These are phyloP conservation scores for Oryzias woworae DNA, from an alignment of 2,113 vertebrate genomes.

Conservation along the genomic window DNA sequence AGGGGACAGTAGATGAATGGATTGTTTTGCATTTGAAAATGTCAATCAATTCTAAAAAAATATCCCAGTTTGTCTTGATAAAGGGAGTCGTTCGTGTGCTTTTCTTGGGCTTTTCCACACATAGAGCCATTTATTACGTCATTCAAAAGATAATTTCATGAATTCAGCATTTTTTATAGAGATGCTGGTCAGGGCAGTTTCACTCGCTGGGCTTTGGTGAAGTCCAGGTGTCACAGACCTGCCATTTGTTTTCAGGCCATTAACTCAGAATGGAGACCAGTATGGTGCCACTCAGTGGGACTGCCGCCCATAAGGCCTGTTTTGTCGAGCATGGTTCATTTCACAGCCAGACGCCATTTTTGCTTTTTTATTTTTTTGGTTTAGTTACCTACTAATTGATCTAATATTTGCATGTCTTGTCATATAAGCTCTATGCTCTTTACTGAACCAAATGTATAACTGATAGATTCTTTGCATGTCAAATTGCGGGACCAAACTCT, in stretches of 20 bases:
- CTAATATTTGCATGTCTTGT: background rate
- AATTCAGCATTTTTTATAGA: slow-evolving; percentile 5
- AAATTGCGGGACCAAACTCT: background rate
- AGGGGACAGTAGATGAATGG: too few relatives aligned
- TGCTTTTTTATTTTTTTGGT: background rate
- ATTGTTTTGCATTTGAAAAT: too few relatives aligned
- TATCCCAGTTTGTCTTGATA: too few relatives aligned
- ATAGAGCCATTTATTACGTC: slow-evolving; percentile 4
- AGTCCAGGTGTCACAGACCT: slow-evolving; percentile 68
- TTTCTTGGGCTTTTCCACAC: background rate
- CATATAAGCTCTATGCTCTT: background rate
- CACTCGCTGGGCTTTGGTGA: slow-evolving; percentile 29
- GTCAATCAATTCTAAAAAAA: too few relatives aligned
- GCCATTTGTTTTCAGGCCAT: slow-evolving; percentile 63
- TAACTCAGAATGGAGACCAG: slow-evolving; percentile 60
- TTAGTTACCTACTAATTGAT: slow-evolving; percentile 5
- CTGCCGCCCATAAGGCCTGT: slow-evolving; percentile 39
- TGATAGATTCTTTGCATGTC: too few relatives aligned
- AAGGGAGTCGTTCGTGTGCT: too few relatives aligned
- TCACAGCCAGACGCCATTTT: slow-evolving; percentile 25
- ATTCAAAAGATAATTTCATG: background rate
- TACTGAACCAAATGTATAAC: too few relatives aligned
- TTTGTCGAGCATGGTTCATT: slow-evolving; percentile 37
- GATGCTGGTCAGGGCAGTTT: slow-evolving; percentile 13
- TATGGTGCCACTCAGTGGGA: slow-evolving; percentile 52